A percentile compares a stretch with the other conserved stretches of the same genome.
phyloP scores from a whole-genome alignment of 2,113 vertebrate species.

The Felis catus region F.catus_Fca126_mat1.0 CM031421.1:85540501-85541000 shows the following conservation, averaged over 20 bases:
- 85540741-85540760: neutral
- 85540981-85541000: neutral
- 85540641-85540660: too few relatives aligned
- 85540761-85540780: neutral
- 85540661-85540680: too few relatives aligned
- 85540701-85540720: too few relatives aligned
- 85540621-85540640: too few relatives aligned
- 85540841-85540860: neutral
- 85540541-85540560: too few relatives aligned
- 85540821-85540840: neutral
- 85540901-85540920: neutral
- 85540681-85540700: too few relatives aligned
- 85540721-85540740: neutral
- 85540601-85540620: too few relatives aligned
- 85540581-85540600: too few relatives aligned
- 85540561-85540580: too few relatives aligned
- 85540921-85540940: neutral
- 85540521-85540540: too few relatives aligned
- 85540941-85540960: neutral
- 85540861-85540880: neutral
- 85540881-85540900: neutral
- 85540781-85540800: neutral
- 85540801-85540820: neutral
- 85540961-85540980: neutral
- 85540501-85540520: too few relatives aligned